Conservation (phyloP, 2,113 vertebrate species). For the Burhinus bistriatus region DNA sequence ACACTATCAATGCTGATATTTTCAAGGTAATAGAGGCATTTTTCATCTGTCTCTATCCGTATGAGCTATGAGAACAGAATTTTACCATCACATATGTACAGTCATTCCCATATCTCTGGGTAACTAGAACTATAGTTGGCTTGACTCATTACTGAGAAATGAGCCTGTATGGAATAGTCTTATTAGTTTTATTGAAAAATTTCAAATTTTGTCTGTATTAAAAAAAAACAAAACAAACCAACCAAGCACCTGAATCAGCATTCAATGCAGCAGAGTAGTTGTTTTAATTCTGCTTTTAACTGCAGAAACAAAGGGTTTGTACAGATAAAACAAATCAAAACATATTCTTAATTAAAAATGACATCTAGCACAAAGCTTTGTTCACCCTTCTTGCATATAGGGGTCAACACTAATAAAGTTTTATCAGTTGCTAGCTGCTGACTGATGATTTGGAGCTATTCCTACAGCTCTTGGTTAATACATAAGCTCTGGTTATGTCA, state of each 20-base stretch:
- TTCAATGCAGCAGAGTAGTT: not conserved
- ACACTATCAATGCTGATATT: not conserved
- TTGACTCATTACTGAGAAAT: not conserved
- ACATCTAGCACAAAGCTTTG: not conserved
- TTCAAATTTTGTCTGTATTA: not conserved
- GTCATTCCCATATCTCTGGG: not conserved
- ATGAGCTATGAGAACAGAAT: not conserved
- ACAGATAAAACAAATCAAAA: not conserved
- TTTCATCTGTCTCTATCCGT: not conserved
- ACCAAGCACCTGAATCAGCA: not conserved
- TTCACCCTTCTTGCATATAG: not conserved
- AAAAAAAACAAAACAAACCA: too few species aligned
- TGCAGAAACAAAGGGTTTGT: not conserved
- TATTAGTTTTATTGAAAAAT: not conserved
- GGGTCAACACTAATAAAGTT: not conserved
- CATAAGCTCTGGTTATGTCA: not conserved
- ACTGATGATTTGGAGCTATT: conserved; percentile 9
- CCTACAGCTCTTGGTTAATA: not conserved
- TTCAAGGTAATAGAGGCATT: not conserved
- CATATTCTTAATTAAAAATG: not conserved
- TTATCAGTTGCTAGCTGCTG: not conserved
- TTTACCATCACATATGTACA: not conserved
- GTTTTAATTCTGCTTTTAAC: not conserved
- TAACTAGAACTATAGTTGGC: not conserved
- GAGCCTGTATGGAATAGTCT: not conserved